Evolutionary conservation across 1,140 invertebrate species (phyloP), one percentile per base, ranked within the genome.

Genomic region (Euglossa dilemma): DNA sequence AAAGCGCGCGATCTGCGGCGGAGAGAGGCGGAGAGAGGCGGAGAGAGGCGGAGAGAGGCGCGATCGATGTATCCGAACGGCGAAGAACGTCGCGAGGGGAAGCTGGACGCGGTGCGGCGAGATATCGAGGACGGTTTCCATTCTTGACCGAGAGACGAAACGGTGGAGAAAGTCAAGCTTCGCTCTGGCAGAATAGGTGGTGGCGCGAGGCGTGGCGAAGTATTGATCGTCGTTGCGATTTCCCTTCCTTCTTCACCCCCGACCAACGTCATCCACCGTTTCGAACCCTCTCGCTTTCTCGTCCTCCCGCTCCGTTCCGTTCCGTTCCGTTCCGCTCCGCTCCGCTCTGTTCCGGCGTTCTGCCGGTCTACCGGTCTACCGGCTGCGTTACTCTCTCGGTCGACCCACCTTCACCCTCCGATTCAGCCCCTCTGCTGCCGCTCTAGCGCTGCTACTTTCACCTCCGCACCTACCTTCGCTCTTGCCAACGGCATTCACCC

Each of bases 121-220:
- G 50, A 78, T 57, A 63, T 54, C 18, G 61, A 78, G n/a, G 16
- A 63, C 18, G 74, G 52, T 63, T 52, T 23, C 25, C 54, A 83
- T 77, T 69, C 45, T 83, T 77, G 74, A 83, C 28, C 80, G 74
- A 78, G 56, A 77, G 74, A 63, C 64, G 56, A 83, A 83, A 83
- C 36, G 74, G 45, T 63, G 56, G 88, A 85, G 79, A 89, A 92
- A 92, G 90, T 92, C 87, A 90, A 90, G 91, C 89, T 92, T 91
- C 80, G 87, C 85, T 83, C 72, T 85, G 67, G 87, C 86, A 77
- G 87, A 87, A 87, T 91, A 92, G 91, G 91, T 87, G 91, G 91
- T 90, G 88, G 85, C 87, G 89, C 92, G 92, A 93, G 92, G 92
- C 92, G 92, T 93, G 92, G 92, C 92, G 91, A 90, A 91, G 92